A percentile compares a stretch with the other conserved stretches of the same genome.
Evolutionary conservation across 2,113 vertebrate species (phyloP).

Genomic region (Ptychochromis oligacanthus): DNA sequence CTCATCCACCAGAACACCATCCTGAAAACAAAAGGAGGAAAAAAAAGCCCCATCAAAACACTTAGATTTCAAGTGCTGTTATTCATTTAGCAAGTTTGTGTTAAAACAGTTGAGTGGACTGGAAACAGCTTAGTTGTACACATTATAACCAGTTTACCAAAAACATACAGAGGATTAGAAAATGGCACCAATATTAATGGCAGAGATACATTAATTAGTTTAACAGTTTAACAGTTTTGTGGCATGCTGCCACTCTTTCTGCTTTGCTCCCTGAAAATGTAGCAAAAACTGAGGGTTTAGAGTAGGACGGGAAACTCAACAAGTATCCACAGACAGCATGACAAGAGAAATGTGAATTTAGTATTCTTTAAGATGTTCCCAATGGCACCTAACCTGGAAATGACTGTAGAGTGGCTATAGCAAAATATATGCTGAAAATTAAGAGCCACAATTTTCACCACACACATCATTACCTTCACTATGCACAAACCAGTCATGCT

Average conservation of each 20-base stretch:
- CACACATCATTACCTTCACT: no score
- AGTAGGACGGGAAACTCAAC: no score
- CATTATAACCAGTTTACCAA: background rate
- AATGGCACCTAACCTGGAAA: no score
- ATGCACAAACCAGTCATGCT: background rate
- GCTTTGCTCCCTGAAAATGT: no score
- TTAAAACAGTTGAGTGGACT: background rate
- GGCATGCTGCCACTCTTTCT: no score
- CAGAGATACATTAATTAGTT: background rate
- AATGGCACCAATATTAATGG: background rate
- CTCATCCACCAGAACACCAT: conserved; percentile 96
- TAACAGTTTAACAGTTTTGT: background rate
- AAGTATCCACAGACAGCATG: no score
- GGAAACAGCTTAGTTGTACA: background rate
- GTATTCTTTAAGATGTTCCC: no score
- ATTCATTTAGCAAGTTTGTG: background rate
- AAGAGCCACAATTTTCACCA: no score
- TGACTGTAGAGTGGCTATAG: no score
- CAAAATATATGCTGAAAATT: no score
- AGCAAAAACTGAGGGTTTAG: no score
- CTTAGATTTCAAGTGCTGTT: background rate
- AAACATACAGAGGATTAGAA: background rate
- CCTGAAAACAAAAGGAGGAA: conserved; percentile 77
- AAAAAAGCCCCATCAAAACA: background rate
- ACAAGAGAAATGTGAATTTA: no score